A percentile compares a stretch with the other conserved stretches of the same genome.
Conservation (phyloP, 2,797 vertebrate species). For the Neosilurus mollespiculum region DNA sequence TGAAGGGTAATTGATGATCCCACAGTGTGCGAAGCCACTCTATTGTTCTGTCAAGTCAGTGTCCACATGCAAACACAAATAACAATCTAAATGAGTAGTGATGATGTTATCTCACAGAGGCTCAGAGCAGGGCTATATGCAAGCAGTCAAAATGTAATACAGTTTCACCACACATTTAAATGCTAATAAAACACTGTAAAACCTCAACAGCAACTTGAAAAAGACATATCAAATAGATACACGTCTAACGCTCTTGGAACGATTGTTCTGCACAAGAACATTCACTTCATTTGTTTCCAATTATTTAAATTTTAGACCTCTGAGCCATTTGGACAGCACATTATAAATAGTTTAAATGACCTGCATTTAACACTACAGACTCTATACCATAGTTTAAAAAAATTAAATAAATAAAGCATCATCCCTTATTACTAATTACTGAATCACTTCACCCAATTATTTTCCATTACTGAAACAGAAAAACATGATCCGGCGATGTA, state of each 20-base stretch:
- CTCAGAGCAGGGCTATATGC: slow-evolving; percentile 20
- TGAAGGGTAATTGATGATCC: background rate
- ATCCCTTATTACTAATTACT: slow-evolving; percentile 1
- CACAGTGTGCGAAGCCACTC: slow-evolving; percentile 4
- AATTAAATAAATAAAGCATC: slow-evolving; percentile 30
- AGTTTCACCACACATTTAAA: slow-evolving; percentile 33
- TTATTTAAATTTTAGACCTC: background rate
- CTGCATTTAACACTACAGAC: slow-evolving; percentile 49
- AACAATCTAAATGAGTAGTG: background rate
- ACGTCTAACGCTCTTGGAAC: background rate
- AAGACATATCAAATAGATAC: slow-evolving; percentile 38
- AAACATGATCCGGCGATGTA: slow-evolving; percentile 23
- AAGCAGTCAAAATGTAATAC: slow-evolving; percentile 28
- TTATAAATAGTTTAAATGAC: slow-evolving; percentile 51
- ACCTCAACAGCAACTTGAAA: slow-evolving; percentile 11
- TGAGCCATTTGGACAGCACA: slow-evolving; percentile 23
- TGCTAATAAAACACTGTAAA: slow-evolving; percentile 33
- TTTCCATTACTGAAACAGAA: background rate
- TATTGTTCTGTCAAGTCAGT: slow-evolving; percentile 29
- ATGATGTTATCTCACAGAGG: slow-evolving; percentile 19
- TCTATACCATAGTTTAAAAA: slow-evolving; percentile 4
- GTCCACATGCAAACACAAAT: slow-evolving; percentile 5
- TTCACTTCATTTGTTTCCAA: slow-evolving; percentile 20
- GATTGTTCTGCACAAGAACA: background rate
- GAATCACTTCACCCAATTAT: slow-evolving; percentile 3